Conservation (phyloP, 2,113 vertebrate species). For the Sarotherodon lohbergeri region DNA sequence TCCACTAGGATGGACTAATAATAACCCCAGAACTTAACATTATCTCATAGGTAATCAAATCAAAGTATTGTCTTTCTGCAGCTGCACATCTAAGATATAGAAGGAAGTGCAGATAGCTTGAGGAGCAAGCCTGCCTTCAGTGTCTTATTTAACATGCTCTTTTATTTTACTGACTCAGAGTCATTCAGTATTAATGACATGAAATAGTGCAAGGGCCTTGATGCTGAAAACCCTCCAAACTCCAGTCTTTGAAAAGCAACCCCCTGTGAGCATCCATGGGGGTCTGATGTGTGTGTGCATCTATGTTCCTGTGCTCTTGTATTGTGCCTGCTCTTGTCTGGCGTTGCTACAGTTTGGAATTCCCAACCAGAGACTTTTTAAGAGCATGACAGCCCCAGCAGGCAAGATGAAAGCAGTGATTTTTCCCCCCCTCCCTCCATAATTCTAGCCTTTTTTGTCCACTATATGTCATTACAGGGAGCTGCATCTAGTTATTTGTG, state of each 20-base stretch:
- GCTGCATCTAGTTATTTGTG: constrained; percentile 73
- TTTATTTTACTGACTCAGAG: constrained; percentile 42
- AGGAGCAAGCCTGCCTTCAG: constrained; percentile 13
- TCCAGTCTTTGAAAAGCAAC: constrained; percentile 32
- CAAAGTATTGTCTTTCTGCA: not conserved
- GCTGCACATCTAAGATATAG: not conserved
- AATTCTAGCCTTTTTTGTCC: constrained; percentile 68
- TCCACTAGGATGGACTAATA: not conserved
- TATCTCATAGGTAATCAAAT: not conserved
- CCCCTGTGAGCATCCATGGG: not conserved
- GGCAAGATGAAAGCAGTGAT: constrained; percentile 62
- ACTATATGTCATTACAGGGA: constrained; percentile 71
- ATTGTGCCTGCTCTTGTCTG: not conserved
- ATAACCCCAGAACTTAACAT: not conserved
- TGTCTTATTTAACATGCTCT: constrained; percentile 30
- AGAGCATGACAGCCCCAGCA: constrained; percentile 49
- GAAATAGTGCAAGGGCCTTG: constrained; percentile 30
- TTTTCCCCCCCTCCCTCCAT: constrained; percentile 46
- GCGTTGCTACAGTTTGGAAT: constrained; percentile 30
- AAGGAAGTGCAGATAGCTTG: not conserved
- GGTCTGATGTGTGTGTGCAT: constrained; percentile 17
- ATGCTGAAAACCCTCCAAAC: constrained; percentile 42
- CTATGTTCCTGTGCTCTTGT: constrained; percentile 2
- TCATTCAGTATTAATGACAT: constrained; percentile 45
- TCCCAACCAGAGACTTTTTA: constrained; percentile 41